Evolutionary conservation across 1,140 invertebrate genomes (phyloP), one percentile per base, ranked within the genome.

Genomic region (Octopus bimaculoides): DNA sequence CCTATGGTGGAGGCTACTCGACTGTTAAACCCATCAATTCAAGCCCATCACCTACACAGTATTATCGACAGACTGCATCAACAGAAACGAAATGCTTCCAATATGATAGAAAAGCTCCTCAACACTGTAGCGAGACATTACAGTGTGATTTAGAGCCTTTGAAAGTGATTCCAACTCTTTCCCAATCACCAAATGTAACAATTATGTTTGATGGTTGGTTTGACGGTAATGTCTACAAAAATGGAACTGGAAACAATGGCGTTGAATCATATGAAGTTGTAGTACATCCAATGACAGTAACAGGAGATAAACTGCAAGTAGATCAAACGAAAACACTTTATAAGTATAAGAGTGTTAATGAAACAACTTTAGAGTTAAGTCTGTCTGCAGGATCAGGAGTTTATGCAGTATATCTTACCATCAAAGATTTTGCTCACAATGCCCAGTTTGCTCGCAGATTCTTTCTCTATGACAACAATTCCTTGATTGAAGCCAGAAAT

Each of bases 401-500:
- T 9, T 61, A 12, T 61, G 56, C 56, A 4, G 9, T 61, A 12
- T 61, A 61, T 61, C 56, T 61, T 1, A 61, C 56, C 56, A 17
- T 61, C 17, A 61, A 61, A 61, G 56, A 61, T 61, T 61, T 61
- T n/a, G 83, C 84, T 12, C 81, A 81, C 3, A 86, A 86, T 74
- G 77, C 78, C 8, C 54, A 41, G 52, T 71, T 81, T 10, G 80
- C 79, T 4, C 78, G 85, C 54, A 66, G 82, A 75, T 84, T 86
- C 75, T 78, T 84, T 0, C 80, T 86, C 7, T 84, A 80, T 52
- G 85, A 86, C 78, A 83, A 84, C 78, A 79, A 79, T 0, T 83
- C 83, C 5, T 7, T 12, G 5, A 78, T 86, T 54, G 17, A n/a
- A 5, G 53, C 77, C 3, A 66, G 79, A 53, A 5, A n/a, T 20